These are phyloP conservation scores for Drepana falcataria DNA, from an alignment of 2,888 invertebrate genomes.

Conservation along the genomic window DNA sequence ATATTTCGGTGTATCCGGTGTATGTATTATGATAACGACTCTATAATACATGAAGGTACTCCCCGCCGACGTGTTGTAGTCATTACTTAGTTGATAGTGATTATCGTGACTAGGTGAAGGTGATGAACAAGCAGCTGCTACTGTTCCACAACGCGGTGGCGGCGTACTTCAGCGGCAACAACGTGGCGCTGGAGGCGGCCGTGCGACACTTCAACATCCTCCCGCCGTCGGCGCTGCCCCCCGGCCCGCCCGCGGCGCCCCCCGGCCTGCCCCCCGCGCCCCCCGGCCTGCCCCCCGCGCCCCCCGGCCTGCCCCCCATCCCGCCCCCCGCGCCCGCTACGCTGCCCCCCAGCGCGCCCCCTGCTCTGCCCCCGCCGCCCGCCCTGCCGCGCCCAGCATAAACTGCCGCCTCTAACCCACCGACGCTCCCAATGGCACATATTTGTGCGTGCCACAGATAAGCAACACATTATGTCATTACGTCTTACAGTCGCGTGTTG, in stretches of 20 bases:
- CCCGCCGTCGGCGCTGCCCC: conserved; percentile 21
- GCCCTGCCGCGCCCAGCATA: conserved; percentile 9
- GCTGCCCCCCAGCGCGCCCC: conserved; percentile 9
- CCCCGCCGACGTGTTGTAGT: no score
- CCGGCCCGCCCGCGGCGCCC: conserved; percentile 11
- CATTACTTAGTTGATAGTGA: no score
- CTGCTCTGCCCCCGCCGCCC: conserved; percentile 7
- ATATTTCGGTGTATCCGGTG: no score
- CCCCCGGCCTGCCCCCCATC: no score
- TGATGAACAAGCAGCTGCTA: conserved; percentile 98
- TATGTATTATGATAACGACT: no score
- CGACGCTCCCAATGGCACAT: no score
- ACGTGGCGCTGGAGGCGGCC: conserved; percentile 93
- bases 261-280: no score
- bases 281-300: no score
- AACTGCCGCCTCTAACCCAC: neutral
- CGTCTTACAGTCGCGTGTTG: no score
- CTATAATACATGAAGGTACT: no score
- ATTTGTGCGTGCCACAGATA: no score
- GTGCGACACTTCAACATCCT: conserved; percentile 97
- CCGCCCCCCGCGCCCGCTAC: conserved; percentile 3
- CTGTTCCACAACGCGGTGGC: conserved; percentile 98
- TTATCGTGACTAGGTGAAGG: conserved; percentile 88
- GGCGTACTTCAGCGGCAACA: conserved; percentile 98
- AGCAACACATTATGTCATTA: no score